Conservation (phyloP, 2,888 invertebrate genomes). For the Girardia tigrina region DNA sequence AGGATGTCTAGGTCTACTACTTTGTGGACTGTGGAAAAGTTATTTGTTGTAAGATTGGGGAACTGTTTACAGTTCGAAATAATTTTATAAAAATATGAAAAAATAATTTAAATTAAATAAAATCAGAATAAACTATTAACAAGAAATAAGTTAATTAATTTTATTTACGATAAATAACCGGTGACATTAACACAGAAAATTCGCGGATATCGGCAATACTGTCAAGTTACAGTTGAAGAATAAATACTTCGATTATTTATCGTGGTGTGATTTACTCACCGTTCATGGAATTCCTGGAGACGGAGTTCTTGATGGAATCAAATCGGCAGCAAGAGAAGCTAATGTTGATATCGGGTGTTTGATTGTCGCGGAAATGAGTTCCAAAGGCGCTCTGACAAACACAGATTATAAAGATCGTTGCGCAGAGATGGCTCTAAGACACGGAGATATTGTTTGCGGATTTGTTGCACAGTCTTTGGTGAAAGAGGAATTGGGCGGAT, state of each 20-base stretch:
- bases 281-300: conserved; percentile 74
- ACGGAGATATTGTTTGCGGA: conserved; percentile 67
- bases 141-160: too few relatives aligned
- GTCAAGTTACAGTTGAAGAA: conserved; percentile 63
- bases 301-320: conserved; percentile 54
- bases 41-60: too few relatives aligned
- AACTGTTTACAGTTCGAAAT: too few relatives aligned
- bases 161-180: too few relatives aligned
- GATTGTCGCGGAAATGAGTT: conserved; percentile 74
- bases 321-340: not conserved
- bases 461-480: conserved; percentile 72
- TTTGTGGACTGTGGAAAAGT: too few relatives aligned
- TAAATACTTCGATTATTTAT: conserved; percentile 63
- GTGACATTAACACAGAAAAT: too few relatives aligned
- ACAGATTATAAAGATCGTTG: conserved; percentile 52
- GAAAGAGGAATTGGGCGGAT: conserved; percentile 58
- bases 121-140: too few relatives aligned
- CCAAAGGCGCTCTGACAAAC: conserved; percentile 47
- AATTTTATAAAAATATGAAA: too few relatives aligned
- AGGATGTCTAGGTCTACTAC: too few relatives aligned
- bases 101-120: too few relatives aligned
- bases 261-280: conserved; percentile 83
- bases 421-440: conserved; percentile 61
- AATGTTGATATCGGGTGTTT: conserved; percentile 58
- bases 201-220: too few relatives aligned